These are phyloP conservation scores for Myripristis murdjan DNA, from an alignment of 2,797 vertebrate genomes.

Conservation along the genomic window DNA sequence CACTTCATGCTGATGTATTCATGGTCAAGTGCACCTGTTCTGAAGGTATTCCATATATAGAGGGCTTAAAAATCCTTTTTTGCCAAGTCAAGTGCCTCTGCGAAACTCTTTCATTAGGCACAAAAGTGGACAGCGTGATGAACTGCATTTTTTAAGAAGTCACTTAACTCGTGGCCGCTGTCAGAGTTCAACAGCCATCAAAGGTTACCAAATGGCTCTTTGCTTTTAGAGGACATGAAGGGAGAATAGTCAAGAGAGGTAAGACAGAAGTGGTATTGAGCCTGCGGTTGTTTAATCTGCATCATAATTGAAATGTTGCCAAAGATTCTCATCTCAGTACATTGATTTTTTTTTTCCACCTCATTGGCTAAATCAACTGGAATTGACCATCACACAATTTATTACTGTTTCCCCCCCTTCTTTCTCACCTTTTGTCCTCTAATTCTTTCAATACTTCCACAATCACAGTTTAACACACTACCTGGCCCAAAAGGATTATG, in stretches of 20 bases:
- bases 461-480: constrained; percentile 62
- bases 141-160: constrained; percentile 63
- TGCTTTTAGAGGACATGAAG: constrained; percentile 46
- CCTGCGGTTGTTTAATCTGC: constrained; percentile 63
- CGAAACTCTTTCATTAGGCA: constrained; percentile 31
- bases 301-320: constrained; percentile 77
- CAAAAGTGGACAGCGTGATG: constrained; percentile 34
- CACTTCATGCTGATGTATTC: too few species aligned
- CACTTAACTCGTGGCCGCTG: constrained; percentile 60
- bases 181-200: constrained; percentile 65
- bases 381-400: constrained; percentile 67
- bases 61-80: constrained; percentile 20
- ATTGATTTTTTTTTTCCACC: constrained; percentile 69
- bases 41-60: not conserved
- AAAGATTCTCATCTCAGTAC: constrained; percentile 74
- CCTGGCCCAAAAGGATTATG: not conserved
- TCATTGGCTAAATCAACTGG: constrained; percentile 69
- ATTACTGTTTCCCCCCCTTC: constrained; percentile 11
- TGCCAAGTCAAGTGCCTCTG: constrained; percentile 19
- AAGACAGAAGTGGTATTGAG: constrained; percentile 40
- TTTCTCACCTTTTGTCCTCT: constrained; percentile 68
- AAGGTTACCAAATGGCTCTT: constrained; percentile 60
- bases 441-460: constrained; percentile 46
- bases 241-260: constrained; percentile 1
- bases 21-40: not conserved